Conservation (phyloP, 2,113 vertebrate genomes). For the Ailuropoda melanoleuca region DNA sequence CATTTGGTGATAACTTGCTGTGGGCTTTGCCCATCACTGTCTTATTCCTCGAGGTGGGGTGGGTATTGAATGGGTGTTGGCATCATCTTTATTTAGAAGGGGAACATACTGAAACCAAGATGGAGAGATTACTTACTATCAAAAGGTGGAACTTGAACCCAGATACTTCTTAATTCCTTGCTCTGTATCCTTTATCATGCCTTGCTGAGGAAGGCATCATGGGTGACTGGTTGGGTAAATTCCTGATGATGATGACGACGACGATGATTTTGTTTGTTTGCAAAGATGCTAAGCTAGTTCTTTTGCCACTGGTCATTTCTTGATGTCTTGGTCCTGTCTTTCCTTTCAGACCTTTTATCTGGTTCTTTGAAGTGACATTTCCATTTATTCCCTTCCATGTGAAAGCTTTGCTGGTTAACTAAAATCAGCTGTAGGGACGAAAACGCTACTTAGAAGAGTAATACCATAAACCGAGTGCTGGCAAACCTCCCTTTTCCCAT, state of each 20-base stretch:
- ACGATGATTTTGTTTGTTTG: neutral
- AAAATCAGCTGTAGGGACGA: neutral
- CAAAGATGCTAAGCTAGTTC: neutral
- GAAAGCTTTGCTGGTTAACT: slow-evolving; percentile 26
- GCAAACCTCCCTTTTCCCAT: neutral
- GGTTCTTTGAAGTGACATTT: slow-evolving; percentile 10
- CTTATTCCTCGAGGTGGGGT: neutral
- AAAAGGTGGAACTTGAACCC: neutral
- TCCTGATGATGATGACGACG: too few relatives aligned
- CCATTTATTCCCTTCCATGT: slow-evolving; percentile 1
- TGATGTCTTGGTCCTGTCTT: neutral
- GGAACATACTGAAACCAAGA: neutral
- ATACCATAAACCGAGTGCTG: neutral
- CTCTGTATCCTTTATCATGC: neutral
- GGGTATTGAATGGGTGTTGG: neutral
- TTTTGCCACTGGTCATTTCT: neutral
- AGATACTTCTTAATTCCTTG: neutral
- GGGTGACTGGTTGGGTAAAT: neutral
- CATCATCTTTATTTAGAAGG: slow-evolving; percentile 7
- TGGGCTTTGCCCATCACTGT: neutral
- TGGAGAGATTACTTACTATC: neutral
- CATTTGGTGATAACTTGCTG: neutral
- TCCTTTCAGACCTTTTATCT: neutral
- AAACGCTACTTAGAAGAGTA: neutral
- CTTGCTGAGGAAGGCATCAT: neutral